These are phyloP conservation scores for Denticeps clupeoides DNA, from an alignment of 2,797 vertebrate species.

Conservation along the genomic window DNA sequence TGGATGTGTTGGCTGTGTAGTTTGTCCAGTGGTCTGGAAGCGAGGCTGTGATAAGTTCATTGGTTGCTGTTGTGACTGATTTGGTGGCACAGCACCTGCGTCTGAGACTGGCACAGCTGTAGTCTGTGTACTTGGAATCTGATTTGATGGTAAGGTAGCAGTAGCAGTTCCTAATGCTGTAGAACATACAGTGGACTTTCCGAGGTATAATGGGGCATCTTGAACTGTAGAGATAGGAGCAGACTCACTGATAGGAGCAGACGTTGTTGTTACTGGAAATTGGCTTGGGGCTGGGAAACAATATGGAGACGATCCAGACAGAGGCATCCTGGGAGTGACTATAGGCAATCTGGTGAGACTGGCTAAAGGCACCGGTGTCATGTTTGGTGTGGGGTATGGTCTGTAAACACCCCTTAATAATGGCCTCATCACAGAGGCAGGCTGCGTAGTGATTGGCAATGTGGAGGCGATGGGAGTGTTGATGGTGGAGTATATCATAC, in stretches of 20 bases:
- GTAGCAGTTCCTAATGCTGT: conserved; percentile 26
- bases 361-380: conserved; percentile 78
- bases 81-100: conserved; percentile 34
- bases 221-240: conserved; percentile 38
- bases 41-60: conserved; percentile 62
- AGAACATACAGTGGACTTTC: conserved; percentile 61
- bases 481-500: conserved; percentile 98
- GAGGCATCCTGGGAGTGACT: conserved; percentile 67
- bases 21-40: conserved; percentile 40
- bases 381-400: conserved; percentile 64
- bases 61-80: conserved; percentile 53
- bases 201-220: conserved; percentile 83
- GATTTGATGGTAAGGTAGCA: conserved; percentile 12
- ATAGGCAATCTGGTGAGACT: conserved; percentile 78
- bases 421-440: conserved; percentile 78
- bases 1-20: conserved; percentile 15
- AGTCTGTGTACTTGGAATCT: conserved; percentile 19
- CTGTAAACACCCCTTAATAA: conserved; percentile 79
- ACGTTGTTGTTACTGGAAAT: conserved; percentile 39
- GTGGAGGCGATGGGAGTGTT: conserved; percentile 97
- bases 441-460: conserved; percentile 95
- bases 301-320: conserved; percentile 61
- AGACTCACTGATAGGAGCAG: conserved; percentile 31
- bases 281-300: conserved; percentile 68
- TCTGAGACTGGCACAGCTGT: conserved; percentile 21